Evolutionary conservation across 2,797 vertebrate genomes (phyloP).

Genomic region (Crocodylus rhombifer): DNA sequence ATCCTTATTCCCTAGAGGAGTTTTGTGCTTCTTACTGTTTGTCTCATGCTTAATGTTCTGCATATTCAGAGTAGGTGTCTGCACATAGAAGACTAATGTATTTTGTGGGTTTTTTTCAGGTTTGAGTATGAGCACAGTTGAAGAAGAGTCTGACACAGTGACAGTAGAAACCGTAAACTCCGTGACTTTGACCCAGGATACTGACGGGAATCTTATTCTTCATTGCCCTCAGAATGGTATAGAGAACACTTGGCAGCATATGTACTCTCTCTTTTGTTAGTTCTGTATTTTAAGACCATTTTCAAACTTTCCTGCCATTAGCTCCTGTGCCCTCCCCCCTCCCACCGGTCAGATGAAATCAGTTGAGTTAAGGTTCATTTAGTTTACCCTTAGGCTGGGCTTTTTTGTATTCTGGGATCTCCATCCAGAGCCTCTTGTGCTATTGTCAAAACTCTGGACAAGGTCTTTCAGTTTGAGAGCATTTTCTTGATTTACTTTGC

Average conservation of each 20-base stretch:
- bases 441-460: background rate
- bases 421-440: background rate
- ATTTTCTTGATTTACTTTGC: background rate
- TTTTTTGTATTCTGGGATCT: background rate
- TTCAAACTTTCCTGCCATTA: background rate
- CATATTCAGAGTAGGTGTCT: background rate
- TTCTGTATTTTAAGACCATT: background rate
- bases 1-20: rapidly evolving
- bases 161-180: slow-evolving; percentile 90
- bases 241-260: background rate
- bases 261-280: background rate
- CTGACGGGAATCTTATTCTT: slow-evolving; percentile 94
- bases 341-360: background rate
- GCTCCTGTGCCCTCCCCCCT: too few relatives aligned
- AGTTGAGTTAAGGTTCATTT: background rate
- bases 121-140: slow-evolving; percentile 94
- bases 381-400: background rate
- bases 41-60: background rate
- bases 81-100: slow-evolving; percentile 29
- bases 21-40: background rate
- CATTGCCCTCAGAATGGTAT: slow-evolving; percentile 92
- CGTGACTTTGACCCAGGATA: slow-evolving; percentile 93
- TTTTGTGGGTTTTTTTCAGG: slow-evolving; percentile 76
- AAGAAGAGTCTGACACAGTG: slow-evolving; percentile 88
- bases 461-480: background rate